Evolutionary conservation across 2,113 vertebrate genomes (phyloP), one percentile per base, ranked within the genome.

Genomic region (Elephas maximus): DNA sequence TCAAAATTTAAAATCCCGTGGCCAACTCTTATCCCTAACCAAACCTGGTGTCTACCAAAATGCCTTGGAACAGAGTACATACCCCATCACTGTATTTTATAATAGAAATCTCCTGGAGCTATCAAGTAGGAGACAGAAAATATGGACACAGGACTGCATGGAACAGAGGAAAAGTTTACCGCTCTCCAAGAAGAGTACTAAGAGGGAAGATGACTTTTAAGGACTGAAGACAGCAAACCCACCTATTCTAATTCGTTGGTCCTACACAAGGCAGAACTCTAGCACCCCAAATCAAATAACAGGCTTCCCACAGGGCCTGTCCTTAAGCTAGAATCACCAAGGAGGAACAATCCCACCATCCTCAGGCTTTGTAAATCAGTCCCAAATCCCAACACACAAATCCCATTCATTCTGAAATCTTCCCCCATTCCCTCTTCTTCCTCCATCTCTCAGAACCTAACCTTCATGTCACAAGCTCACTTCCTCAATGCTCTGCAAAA

Each of bases 251-350:
- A 85, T 79, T 89, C 89, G 24, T 44, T 73, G 44, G 51, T 67
- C 90, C 87, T 93, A 26, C 44, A 90, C 24, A 94, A 96, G 48
- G 74, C 83, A 93, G 51, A 91, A 90, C n/a, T 26, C n/a, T 83
- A 86, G 60, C 28, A 83, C 30, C 37, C 73, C 51, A 91, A 63
- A 18, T 79, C 45, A 92, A 88, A 23, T 44, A 90, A 83, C 2
- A 94, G 62, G 28, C 37, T 92, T 94, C 62, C 67, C 67, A 77
- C 9, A 41, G 57, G 45, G 37, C 60, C 51, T 83, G 57, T 63
- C 67, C 76, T 85, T 30, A 53, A 23, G 26, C 53, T 67, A 73
- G 18, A 94, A 51, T 88, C 26, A 93, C 84, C 41, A 26, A 45
- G 78, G 24, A 93, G 73, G 60, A 96, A 88, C 11, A 90, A 93